phyloP scores from a whole-genome alignment of 2,113 vertebrate species.

The Sceloporus tristichus region DNA sequence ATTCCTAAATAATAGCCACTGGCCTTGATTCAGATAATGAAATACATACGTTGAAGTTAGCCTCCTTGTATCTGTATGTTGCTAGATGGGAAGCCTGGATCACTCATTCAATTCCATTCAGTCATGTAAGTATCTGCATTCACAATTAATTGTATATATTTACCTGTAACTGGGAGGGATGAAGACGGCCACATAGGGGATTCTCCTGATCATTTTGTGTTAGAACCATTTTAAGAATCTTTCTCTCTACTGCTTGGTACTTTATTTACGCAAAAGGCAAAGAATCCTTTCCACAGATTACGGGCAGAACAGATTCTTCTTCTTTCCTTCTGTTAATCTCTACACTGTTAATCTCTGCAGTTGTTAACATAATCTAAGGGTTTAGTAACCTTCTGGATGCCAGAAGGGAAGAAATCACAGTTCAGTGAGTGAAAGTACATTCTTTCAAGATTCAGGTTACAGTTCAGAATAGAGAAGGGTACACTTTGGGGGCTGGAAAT shows the following conservation, averaged over 20 bases:
- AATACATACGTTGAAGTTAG: not conserved
- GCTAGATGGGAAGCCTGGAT: not conserved
- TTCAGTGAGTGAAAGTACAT: not conserved
- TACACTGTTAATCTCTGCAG: conserved; percentile 1
- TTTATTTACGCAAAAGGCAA: not conserved
- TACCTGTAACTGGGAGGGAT: not conserved
- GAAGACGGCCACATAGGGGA: no score
- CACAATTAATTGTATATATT: not conserved
- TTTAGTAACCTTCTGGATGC: not conserved
- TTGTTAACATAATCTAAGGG: not conserved
- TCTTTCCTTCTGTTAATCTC: not conserved
- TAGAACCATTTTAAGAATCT: not conserved
- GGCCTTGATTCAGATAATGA: not conserved
- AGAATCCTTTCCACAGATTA: not conserved
- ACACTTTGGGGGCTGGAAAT: not conserved
- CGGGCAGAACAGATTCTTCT: not conserved
- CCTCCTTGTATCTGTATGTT: not conserved
- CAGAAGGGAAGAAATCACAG: not conserved
- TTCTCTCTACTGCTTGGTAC: not conserved
- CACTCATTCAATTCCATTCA: not conserved
- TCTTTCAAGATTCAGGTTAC: not conserved
- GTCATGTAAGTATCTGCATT: not conserved
- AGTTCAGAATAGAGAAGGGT: not conserved
- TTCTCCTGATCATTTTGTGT: not conserved
- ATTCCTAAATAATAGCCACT: not conserved